Percentiles rank a stretch among this genome's conserved stretches.
These are phyloP conservation scores for Helogale parvula DNA, from an alignment of 2,113 vertebrate genomes.

Conservation along the genomic window DNA sequence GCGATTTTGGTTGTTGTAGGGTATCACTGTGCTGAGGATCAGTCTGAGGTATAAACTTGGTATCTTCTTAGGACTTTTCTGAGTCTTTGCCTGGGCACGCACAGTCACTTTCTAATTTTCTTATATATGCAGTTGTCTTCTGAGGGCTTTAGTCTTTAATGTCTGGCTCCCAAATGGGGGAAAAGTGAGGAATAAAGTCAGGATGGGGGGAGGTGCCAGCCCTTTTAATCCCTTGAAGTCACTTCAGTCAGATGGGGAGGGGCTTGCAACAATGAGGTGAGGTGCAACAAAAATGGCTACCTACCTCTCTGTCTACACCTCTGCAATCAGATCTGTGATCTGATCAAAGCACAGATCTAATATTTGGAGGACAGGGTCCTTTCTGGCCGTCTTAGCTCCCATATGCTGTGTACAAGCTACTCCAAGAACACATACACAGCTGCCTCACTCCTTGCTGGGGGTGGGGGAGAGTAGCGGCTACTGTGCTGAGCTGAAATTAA, in stretches of 20 bases:
- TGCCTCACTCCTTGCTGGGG: neutral
- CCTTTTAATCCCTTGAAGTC: neutral
- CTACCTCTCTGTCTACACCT: neutral
- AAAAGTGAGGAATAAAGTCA: neutral
- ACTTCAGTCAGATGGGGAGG: neutral
- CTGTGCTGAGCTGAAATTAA: neutral
- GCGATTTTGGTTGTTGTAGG: neutral
- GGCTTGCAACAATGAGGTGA: neutral
- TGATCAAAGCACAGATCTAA: neutral
- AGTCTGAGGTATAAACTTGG: neutral
- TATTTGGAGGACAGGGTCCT: neutral
- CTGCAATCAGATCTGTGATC: neutral
- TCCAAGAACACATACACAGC: neutral
- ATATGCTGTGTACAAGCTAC: neutral
- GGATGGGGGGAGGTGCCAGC: neutral
- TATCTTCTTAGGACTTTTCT: neutral
- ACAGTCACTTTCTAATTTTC: neutral
- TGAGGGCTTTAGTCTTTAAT: neutral
- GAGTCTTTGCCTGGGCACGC: neutral
- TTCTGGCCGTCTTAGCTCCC: neutral
- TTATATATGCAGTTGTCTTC: neutral
- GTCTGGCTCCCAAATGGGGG: neutral
- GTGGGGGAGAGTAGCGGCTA: neutral
- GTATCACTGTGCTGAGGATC: neutral
- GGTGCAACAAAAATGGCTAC: neutral